phyloP scores from a whole-genome alignment of 2,113 vertebrate genomes.

The Hydropotes inermis region DNA sequence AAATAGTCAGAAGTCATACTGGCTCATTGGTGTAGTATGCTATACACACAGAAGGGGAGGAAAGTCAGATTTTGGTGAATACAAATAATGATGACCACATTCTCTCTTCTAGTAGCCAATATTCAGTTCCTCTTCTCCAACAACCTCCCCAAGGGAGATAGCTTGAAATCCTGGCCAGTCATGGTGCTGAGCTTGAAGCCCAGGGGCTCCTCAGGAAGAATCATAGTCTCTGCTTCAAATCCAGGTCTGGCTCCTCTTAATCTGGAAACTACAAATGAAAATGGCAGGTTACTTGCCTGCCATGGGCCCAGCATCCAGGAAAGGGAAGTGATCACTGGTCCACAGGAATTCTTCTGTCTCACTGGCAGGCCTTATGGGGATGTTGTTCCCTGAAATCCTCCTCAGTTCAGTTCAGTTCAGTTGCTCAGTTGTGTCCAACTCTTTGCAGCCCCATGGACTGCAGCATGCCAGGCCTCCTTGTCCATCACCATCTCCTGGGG shows the following conservation, averaged over 20 bases:
- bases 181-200: background rate
- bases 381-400: background rate
- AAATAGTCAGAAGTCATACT: background rate
- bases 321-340: background rate
- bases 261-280: background rate
- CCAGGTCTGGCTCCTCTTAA: background rate
- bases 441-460: background rate
- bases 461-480: background rate
- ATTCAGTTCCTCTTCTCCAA: background rate
- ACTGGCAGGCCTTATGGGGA: background rate
- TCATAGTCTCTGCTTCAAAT: background rate
- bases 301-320: background rate
- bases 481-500: background rate
- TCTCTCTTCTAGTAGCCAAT: background rate
- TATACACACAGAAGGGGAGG: background rate
- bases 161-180: background rate
- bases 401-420: background rate
- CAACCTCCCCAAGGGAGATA: background rate
- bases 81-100: background rate
- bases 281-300: background rate
- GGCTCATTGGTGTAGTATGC: background rate
- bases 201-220: too few species aligned
- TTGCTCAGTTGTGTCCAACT: background rate
- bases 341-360: rapidly evolving
- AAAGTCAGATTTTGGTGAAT: background rate